Percentiles rank a stretch among this genome's conserved stretches.
Conservation (phyloP, 2,797 vertebrate species). For the Micropoecilia bifurca region DNA sequence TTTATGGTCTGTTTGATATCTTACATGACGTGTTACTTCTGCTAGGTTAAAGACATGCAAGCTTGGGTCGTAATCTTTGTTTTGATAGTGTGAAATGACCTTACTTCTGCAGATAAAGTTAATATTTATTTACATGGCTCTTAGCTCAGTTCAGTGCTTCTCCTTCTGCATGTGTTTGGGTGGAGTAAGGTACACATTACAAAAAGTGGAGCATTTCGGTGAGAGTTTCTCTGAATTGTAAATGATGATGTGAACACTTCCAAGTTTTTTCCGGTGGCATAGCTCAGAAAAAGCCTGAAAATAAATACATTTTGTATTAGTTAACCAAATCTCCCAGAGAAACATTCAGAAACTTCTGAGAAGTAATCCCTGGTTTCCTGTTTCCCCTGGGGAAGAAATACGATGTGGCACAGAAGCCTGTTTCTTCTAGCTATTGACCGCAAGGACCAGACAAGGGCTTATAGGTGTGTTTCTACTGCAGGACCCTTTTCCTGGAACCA, state of each 20-base stretch:
- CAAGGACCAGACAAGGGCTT: not conserved
- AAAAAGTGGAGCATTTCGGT: not conserved
- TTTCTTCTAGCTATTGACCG: not conserved
- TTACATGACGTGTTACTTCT: not conserved
- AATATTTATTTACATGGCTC: not conserved
- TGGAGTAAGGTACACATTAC: not conserved
- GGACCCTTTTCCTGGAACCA: constrained; percentile 1
- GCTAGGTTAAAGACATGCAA: not conserved
- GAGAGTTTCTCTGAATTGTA: not conserved
- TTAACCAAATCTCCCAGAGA: not conserved
- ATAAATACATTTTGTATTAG: not conserved
- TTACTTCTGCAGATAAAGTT: not conserved
- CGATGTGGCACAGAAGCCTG: not conserved
- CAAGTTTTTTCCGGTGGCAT: not conserved
- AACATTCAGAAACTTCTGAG: not conserved
- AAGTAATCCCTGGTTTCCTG: not conserved
- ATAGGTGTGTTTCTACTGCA: not conserved
- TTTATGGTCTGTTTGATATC: not conserved
- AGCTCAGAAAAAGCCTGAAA: not conserved
- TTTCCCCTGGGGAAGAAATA: not conserved
- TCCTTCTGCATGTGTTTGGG: not conserved
- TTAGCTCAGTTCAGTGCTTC: not conserved
- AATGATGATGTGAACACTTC: not conserved
- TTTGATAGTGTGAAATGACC: not conserved
- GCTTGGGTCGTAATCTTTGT: not conserved